These are phyloP conservation scores for Pandion haliaetus DNA, from an alignment of 2,113 vertebrate species.

Conservation along the genomic window DNA sequence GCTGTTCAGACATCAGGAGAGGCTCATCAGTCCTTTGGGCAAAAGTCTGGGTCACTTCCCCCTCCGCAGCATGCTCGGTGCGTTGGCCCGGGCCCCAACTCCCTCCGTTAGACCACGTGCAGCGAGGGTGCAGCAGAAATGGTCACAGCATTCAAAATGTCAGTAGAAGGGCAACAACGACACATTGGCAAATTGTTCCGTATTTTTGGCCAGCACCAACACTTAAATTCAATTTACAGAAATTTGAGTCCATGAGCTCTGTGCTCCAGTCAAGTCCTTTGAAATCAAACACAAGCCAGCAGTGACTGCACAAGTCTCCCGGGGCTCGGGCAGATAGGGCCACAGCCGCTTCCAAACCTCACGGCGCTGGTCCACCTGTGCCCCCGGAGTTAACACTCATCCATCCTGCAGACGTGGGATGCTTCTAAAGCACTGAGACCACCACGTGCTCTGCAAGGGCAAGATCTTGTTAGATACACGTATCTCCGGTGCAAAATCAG, in stretches of 20 bases:
- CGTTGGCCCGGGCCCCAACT: not conserved
- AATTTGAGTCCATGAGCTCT: not conserved
- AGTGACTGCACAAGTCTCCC: not conserved
- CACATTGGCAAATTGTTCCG: not conserved
- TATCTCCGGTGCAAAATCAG: not conserved
- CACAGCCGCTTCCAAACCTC: not conserved
- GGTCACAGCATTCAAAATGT: not conserved
- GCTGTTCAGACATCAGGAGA: conserved; percentile 49
- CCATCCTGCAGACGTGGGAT: accelerated
- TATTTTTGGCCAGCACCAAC: not conserved
- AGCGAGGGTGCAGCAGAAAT: not conserved
- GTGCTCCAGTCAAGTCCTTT: not conserved
- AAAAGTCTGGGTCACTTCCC: conserved; percentile 33
- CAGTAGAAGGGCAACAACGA: not conserved
- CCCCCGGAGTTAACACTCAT: accelerated
- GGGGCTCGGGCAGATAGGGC: accelerated
- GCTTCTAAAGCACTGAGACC: not conserved
- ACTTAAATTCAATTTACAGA: not conserved
- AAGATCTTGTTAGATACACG: not conserved
- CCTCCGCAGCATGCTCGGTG: accelerated
- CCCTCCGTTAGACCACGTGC: accelerated
- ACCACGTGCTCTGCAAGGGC: not conserved
- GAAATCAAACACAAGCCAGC: not conserved
- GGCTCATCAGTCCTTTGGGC: conserved; percentile 40
- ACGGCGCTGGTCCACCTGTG: accelerated